A percentile compares a stretch with the other conserved stretches of the same genome.
Evolutionary conservation across 2,113 vertebrate genomes (phyloP).

Genomic region (Cephalopterus ornatus): DNA sequence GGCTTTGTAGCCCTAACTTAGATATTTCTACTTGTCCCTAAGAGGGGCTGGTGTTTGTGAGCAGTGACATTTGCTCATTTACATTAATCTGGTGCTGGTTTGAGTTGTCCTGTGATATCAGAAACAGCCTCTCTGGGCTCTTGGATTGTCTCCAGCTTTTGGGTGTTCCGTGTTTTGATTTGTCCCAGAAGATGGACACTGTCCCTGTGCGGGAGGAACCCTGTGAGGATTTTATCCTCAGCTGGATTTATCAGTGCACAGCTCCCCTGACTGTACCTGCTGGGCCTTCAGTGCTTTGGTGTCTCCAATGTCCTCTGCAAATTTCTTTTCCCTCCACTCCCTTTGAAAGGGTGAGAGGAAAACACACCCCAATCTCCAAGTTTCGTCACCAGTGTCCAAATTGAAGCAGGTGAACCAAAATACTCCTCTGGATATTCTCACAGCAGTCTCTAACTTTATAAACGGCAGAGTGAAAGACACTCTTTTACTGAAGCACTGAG

Average conservation of each 20-base stretch:
- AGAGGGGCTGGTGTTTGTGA: background rate
- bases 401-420: background rate
- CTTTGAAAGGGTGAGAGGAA: background rate
- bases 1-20: background rate
- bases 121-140: background rate
- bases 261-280: background rate
- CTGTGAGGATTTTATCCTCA: background rate
- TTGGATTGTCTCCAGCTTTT: background rate
- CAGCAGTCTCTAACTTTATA: background rate
- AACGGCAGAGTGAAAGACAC: background rate
- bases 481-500: background rate
- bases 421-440: background rate
- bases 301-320: background rate
- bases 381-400: background rate
- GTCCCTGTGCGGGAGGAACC: background rate
- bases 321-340: background rate
- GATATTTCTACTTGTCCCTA: accelerated
- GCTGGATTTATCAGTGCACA: background rate
- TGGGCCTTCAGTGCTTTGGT: background rate
- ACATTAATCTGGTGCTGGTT: background rate
- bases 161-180: background rate
- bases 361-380: accelerated
- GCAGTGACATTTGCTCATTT: background rate
- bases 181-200: background rate
- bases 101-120: accelerated